A percentile compares a stretch with the other conserved stretches of the same genome.
Evolutionary conservation across 2,113 vertebrate species (phyloP).

Genomic region (Paradisaea rubra): DNA sequence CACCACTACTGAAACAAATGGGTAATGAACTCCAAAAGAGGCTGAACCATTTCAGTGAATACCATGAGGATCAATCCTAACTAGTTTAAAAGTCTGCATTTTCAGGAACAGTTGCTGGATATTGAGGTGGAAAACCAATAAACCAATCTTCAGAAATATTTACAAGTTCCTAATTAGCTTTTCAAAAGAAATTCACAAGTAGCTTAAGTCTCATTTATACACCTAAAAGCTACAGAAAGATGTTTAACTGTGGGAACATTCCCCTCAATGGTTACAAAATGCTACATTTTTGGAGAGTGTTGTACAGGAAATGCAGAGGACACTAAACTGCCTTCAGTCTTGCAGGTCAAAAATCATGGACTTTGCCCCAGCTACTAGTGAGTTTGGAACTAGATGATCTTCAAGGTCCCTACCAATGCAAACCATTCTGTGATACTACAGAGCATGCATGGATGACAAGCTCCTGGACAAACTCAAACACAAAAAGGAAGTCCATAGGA

Average conservation of each 20-base stretch:
- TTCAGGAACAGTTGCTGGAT: background rate
- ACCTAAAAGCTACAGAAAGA: background rate
- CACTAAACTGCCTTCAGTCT: background rate
- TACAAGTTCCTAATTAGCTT: background rate
- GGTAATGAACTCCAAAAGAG: background rate
- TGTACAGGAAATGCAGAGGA: background rate
- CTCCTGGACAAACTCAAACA: background rate
- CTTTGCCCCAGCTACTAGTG: background rate
- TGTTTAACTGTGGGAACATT: background rate
- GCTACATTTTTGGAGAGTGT: background rate
- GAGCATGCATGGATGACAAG: background rate
- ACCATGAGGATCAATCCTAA: background rate
- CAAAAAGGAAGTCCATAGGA: background rate
- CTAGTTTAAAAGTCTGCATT: background rate
- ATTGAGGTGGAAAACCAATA: background rate
- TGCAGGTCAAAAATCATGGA: background rate
- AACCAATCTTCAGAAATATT: background rate
- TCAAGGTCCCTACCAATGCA: background rate
- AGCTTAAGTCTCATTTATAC: background rate
- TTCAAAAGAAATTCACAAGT: background rate
- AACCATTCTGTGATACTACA: background rate
- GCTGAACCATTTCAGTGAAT: background rate
- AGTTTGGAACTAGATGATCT: background rate
- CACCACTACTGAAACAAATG: background rate
- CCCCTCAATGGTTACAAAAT: background rate